These are phyloP conservation scores for Coptodon bakossiorum DNA, from an alignment of 2,113 vertebrate species.

Conservation along the genomic window DNA sequence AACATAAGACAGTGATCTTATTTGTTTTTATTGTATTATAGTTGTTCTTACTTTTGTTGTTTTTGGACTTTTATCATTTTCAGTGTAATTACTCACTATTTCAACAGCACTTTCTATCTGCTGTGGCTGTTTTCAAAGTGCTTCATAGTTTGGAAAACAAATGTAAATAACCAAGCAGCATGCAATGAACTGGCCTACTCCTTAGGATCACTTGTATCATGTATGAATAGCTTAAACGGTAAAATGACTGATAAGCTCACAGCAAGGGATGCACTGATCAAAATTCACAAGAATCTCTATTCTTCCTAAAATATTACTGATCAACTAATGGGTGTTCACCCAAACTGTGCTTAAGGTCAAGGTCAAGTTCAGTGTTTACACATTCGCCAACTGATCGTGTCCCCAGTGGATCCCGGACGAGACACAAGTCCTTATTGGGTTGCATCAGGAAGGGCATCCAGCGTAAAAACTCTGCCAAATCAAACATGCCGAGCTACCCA, in stretches of 20 bases:
- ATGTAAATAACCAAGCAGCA: background rate
- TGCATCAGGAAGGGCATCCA: background rate
- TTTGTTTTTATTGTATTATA: background rate
- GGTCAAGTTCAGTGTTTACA: background rate
- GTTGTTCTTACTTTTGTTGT: background rate
- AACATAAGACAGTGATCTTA: background rate
- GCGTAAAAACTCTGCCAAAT: background rate
- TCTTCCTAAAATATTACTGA: background rate
- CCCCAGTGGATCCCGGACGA: background rate
- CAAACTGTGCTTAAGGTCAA: background rate
- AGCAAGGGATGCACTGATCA: rapidly evolving
- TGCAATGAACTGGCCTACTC: background rate
- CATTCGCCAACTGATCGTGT: rapidly evolving
- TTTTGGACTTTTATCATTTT: background rate
- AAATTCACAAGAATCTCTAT: background rate
- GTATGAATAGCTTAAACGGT: rapidly evolving
- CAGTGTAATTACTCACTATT: background rate
- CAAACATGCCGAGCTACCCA: background rate
- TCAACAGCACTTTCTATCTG: background rate
- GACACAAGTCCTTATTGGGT: background rate
- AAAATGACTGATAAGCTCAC: background rate
- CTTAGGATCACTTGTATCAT: background rate
- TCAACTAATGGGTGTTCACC: background rate
- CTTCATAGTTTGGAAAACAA: background rate
- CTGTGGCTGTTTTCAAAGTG: background rate